Evolutionary conservation across 2,888 invertebrate genomes (phyloP).

Genomic region (Ophion ellenae): DNA sequence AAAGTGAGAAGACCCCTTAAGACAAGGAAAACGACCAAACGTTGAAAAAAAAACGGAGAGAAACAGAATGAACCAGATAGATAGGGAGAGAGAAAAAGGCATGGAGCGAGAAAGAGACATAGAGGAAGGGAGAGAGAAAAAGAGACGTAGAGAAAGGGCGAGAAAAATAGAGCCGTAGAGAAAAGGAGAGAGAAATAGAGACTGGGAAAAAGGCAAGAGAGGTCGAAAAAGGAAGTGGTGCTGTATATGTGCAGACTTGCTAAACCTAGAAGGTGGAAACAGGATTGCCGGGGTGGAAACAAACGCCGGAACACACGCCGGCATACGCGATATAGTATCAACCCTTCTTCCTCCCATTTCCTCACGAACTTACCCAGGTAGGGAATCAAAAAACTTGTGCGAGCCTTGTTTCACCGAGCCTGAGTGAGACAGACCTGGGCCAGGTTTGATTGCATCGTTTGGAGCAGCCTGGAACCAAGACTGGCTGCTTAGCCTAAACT

Average conservation of each 20-base stretch:
- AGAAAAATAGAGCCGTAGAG: background rate
- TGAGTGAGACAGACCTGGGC: too few relatives aligned
- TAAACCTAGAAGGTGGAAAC: constrained; percentile 39
- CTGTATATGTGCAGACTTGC: constrained; percentile 24
- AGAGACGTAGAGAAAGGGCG: background rate
- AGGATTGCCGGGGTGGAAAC: constrained; percentile 37
- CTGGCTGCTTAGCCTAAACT: too few relatives aligned
- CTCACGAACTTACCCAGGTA: constrained; percentile 37
- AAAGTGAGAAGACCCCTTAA: background rate
- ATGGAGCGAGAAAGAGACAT: background rate
- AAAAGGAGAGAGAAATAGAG: background rate
- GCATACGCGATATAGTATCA: constrained; percentile 53
- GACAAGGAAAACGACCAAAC: background rate
- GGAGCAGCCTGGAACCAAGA: too few relatives aligned
- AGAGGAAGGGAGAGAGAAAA: background rate
- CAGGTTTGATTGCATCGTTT: too few relatives aligned
- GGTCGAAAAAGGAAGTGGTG: constrained; percentile 23
- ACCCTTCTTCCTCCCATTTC: background rate
- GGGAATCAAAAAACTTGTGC: too few relatives aligned
- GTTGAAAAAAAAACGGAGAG: background rate
- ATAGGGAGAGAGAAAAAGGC: background rate
- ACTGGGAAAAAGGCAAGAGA: background rate
- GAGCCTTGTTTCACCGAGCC: too few relatives aligned
- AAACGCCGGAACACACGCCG: constrained; percentile 36
- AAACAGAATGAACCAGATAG: background rate